Evolutionary conservation across 1,140 invertebrate species (phyloP).

Genomic region (Periplaneta americana): DNA sequence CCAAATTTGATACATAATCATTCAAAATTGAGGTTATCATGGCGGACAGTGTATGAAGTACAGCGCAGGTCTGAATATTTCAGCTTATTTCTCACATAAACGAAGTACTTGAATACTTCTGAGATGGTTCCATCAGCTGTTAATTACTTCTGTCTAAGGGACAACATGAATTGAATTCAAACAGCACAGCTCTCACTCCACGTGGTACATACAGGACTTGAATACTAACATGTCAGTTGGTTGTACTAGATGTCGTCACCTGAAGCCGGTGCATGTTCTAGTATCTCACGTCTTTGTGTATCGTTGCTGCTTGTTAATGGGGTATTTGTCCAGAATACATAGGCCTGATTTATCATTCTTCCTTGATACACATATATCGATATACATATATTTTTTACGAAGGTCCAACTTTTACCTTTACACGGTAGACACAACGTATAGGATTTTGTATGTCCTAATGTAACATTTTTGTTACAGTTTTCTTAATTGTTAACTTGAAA

Average conservation of each 20-base stretch:
- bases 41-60: too few species aligned
- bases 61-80: too few species aligned
- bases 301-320: background rate
- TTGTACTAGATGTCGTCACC: background rate
- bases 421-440: background rate
- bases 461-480: background rate
- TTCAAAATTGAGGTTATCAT: too few species aligned
- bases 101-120: too few species aligned
- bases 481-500: background rate
- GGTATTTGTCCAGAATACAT: background rate
- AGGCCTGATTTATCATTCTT: background rate
- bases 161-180: too few species aligned
- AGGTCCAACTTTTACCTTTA: background rate
- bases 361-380: background rate
- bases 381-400: background rate
- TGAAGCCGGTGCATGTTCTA: background rate
- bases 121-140: too few species aligned
- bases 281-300: background rate
- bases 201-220: background rate
- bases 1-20: too few species aligned
- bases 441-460: background rate
- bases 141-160: too few species aligned
- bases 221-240: background rate
- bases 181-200: too few species aligned
- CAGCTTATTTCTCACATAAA: too few species aligned